These are phyloP conservation scores for Myripristis jacobus DNA, from an alignment of 2,797 vertebrate genomes.

Conservation along the genomic window DNA sequence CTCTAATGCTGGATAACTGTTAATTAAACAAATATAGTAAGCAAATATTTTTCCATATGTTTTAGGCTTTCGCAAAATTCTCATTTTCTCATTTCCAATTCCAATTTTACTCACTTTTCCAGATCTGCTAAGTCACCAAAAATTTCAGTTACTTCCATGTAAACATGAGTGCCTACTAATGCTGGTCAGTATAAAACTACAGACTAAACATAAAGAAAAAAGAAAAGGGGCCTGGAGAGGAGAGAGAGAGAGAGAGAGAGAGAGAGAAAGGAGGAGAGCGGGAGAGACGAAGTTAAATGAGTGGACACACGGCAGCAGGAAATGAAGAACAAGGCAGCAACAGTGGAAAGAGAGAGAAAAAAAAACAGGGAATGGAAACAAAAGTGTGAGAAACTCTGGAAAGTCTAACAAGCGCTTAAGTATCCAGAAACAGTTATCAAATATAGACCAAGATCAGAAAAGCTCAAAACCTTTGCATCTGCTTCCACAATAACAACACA, in stretches of 20 bases:
- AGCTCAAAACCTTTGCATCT: conserved; percentile 14
- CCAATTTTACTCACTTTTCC: neutral
- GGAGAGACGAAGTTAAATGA: conserved; percentile 57
- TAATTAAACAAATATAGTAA: too few species aligned
- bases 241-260: conserved; percentile 18
- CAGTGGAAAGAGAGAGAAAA: conserved; percentile 50
- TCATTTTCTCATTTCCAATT: neutral
- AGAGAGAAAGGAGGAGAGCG: conserved; percentile 13
- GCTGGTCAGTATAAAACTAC: conserved; percentile 37
- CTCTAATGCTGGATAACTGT: too few species aligned
- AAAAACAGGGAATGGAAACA: conserved; percentile 52
- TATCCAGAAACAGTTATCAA: conserved; percentile 19
- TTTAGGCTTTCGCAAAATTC: neutral
- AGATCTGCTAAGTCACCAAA: neutral
- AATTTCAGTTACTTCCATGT: conserved; percentile 11
- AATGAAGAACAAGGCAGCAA: conserved; percentile 61
- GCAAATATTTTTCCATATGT: too few species aligned
- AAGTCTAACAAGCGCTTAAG: conserved; percentile 25
- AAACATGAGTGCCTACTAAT: conserved; percentile 35
- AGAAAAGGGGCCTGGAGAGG: conserved; percentile 24
- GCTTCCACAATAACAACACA: conserved; percentile 24
- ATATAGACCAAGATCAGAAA: conserved; percentile 18
- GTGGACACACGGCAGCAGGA: conserved; percentile 56
- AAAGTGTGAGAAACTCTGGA: conserved; percentile 41
- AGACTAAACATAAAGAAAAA: conserved; percentile 54